Base-by-base conservation (phyloP, 2,888 invertebrate genomes). In the Hypsopygia costalis region DNA sequence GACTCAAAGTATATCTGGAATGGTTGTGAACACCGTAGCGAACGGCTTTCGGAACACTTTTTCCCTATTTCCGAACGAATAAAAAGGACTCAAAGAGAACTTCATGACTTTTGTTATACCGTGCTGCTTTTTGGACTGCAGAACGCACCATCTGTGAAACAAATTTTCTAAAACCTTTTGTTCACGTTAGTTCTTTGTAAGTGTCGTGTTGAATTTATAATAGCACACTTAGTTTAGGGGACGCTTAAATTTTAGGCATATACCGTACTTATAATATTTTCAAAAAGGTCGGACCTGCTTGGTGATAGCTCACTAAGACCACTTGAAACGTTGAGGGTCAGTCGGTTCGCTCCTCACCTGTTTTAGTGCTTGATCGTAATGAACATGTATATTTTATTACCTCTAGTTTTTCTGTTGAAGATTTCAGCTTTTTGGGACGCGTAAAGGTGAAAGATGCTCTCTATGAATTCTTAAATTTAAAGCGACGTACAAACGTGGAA, bases 21-120 rank as follows among this genome's bases (percentile, higher is more conserved):
- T 59, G 69, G 70, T 58, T 60, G 64, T 66, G 76, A 79, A 81
- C 75, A 70, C 61, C 71, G 69, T 60, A 52, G 71, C 64, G 69
- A 75, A 77, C 73, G 76, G 77, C 76, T 78, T 79, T 81, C 65
- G 71, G 79, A 80, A 81, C 80, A 80, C 80, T 82, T 78, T 80
- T 79, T 76, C 77, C 79, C 76, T 76, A 78, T 85, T 83, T 74
- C 76, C 70, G 72, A 73, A 76, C 70, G 76, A 81, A 81, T 81
- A 83, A 85, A 85, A 81, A 77, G 75, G 67, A 75, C 66, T 72
- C 72, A 69, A 75, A 79, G 69, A 66, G 76, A 62, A 74, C 80
- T 81, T 75, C 79, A 81, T 81, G 85, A 82, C 83, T 85, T 82
- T 80, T 81, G 79, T 79, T 78, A 80, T 68, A 72, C 58, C 67